A percentile compares a stretch with the other conserved stretches of the same genome.
Evolutionary conservation across 2,113 vertebrate genomes (phyloP).

Genomic region (Pontoporia blainvillei): DNA sequence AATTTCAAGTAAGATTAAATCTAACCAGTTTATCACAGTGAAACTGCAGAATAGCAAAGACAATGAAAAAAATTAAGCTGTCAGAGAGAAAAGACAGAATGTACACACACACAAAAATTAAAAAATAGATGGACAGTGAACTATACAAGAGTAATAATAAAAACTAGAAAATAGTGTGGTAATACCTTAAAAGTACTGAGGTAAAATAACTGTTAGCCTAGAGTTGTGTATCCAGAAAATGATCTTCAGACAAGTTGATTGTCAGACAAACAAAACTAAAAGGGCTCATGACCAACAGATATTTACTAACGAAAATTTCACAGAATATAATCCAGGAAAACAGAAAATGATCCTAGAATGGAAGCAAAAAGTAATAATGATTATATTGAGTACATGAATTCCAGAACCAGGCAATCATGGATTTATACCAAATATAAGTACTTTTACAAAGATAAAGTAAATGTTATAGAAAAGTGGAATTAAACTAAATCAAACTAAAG

Average conservation of each 20-base stretch:
- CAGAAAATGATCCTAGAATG: not conserved
- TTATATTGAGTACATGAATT: not conserved
- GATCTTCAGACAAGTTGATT: not conserved
- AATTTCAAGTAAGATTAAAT: not conserved
- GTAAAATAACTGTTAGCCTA: not conserved
- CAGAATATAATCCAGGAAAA: not conserved
- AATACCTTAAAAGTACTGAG: not conserved
- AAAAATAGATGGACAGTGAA: not conserved
- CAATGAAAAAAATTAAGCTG: not conserved
- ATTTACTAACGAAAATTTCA: not conserved
- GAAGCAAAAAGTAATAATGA: not conserved
- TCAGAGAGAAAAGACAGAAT: not conserved
- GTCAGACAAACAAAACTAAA: not conserved
- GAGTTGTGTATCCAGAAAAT: not conserved
- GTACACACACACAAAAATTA: not conserved
- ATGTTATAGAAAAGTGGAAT: not conserved
- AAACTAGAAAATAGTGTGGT: not conserved
- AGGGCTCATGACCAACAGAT: not conserved
- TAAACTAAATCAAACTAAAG: not conserved
- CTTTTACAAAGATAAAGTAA: not conserved
- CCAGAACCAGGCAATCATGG: not conserved
- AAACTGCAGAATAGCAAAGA: conserved; percentile 2
- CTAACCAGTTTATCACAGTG: not conserved
- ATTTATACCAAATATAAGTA: not conserved
- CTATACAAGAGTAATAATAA: not conserved